phyloP scores from a whole-genome alignment of 1,140 invertebrate species.

The Popillia japonica region DNA sequence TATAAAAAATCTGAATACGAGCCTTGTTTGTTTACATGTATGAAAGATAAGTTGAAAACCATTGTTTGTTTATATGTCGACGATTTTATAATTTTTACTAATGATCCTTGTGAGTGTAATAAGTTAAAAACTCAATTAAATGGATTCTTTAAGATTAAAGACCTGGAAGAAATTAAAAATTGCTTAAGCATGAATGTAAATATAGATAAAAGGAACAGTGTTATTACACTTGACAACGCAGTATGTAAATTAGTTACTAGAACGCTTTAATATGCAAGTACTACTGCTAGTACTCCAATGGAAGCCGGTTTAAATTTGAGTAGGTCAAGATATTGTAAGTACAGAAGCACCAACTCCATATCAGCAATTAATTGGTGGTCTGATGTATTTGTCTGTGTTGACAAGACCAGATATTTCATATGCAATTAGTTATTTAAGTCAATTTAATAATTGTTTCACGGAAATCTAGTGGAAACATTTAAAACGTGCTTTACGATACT shows the following conservation, averaged over 20 bases:
- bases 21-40: constrained; percentile 33
- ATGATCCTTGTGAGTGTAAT: constrained; percentile 44
- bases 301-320: constrained; percentile 52
- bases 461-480: constrained; percentile 41
- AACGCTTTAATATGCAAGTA: constrained; percentile 56
- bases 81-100: constrained; percentile 57
- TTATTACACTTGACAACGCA: constrained; percentile 52
- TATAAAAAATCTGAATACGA: constrained; percentile 43
- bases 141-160: constrained; percentile 54
- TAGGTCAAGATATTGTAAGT: constrained; percentile 39
- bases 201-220: constrained; percentile 43
- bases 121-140: constrained; percentile 47
- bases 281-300: constrained; percentile 53
- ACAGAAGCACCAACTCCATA: neutral
- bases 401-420: constrained; percentile 56
- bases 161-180: constrained; percentile 49
- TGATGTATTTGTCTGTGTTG: constrained; percentile 60
- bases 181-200: constrained; percentile 57
- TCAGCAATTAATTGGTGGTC: too few relatives aligned
- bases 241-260: constrained; percentile 56
- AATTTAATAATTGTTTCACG: constrained; percentile 35
- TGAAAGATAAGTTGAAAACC: constrained; percentile 50
- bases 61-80: constrained; percentile 60
- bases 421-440: constrained; percentile 33
- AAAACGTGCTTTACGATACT: constrained; percentile 61